These are phyloP conservation scores for Turnix velox DNA, from an alignment of 2,113 vertebrate species.

Conservation along the genomic window DNA sequence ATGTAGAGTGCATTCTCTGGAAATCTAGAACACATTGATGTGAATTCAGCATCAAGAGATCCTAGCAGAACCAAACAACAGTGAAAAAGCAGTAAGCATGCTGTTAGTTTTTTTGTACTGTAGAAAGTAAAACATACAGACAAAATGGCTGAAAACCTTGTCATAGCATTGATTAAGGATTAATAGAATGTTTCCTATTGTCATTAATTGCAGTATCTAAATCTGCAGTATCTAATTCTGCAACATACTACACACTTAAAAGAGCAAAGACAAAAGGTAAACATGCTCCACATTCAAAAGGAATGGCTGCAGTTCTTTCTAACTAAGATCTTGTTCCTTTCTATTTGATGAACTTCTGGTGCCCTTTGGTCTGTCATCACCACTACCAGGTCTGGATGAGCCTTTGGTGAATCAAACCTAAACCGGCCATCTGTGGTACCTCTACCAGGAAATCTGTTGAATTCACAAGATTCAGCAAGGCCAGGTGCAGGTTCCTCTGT, in stretches of 20 bases:
- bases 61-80: not conserved
- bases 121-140: not conserved
- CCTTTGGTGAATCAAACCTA: not conserved
- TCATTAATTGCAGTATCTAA: not conserved
- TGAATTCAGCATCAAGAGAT: not conserved
- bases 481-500: not conserved
- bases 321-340: not conserved
- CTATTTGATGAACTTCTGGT: not conserved
- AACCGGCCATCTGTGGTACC: not conserved
- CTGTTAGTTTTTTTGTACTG: not conserved
- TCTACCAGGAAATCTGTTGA: not conserved
- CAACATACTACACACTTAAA: not conserved
- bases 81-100: not conserved
- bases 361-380: not conserved
- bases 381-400: not conserved
- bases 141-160: not conserved
- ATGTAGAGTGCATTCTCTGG: not conserved
- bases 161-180: not conserved
- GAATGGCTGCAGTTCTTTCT: not conserved
- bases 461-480: not conserved
- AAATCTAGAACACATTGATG: not conserved
- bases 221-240: not conserved
- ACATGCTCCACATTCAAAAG: not conserved
- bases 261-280: accelerated
- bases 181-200: not conserved